Base-by-base conservation (phyloP, 2,797 vertebrate species). In the Garrulus glandarius region DNA sequence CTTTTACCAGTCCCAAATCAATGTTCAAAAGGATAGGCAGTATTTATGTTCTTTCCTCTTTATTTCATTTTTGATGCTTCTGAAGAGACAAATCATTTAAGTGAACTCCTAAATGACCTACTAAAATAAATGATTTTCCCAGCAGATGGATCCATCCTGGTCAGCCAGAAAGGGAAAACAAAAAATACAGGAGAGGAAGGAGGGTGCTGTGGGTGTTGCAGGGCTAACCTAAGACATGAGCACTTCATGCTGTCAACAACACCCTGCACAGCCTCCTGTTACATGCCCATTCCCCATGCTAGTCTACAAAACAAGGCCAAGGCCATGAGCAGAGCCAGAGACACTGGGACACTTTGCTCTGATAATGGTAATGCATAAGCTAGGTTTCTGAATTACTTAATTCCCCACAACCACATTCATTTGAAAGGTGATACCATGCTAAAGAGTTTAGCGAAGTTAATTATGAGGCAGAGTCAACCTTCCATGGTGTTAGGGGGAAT, bases 21-120 rank as follows among this genome's bases (percentile, higher is more conserved):
- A 80, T 65, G 80, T 43, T 95, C 59, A 79, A 81, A 93, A 84
- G 34, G n/a, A 89, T 36, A 83, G 49, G 55, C 43, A 80, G 59
- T 85, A 93, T 89, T 94, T 93, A 81, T 5, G 19, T 44, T 70
- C 64, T 77, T 91, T 75, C 24, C 63, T 74, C 46, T 75, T 92
- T 93, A 86, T 84, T 63, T 41, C 44, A 92, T 78, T 85, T 93
- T 75, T 95, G 82, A 85, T 83, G 37, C 30, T 88, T 96, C 55
- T 72, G 49, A 92, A 91, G 76, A 81, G 52, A 81, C 44, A 80
- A 87, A 78, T 89, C 41, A 81, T 79, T 94, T 56, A 79, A 87
- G 53, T 16, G 41, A 94, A 50, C 60, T 91, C 37, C 56, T 92
- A 57, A 83, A 78, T 53, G 67, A 92, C 67, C 72, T 75, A 57